Evolutionary conservation across 2,888 invertebrate genomes (phyloP).

Genomic region (Metallyticus violacea): DNA sequence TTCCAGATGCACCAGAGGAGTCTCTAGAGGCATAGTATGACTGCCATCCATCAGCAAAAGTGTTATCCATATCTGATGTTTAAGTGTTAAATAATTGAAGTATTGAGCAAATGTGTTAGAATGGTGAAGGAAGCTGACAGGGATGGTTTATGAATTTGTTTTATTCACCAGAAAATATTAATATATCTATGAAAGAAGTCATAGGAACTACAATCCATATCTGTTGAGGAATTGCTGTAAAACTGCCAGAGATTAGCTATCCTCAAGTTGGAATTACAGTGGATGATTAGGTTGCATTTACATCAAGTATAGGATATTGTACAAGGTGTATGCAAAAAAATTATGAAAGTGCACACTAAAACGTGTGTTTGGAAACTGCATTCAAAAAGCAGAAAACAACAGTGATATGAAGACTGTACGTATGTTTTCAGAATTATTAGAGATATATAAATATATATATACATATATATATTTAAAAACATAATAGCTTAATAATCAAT

Average conservation of each 20-base stretch:
- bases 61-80: conserved; percentile 11
- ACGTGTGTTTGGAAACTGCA: not conserved
- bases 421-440: not conserved
- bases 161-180: not conserved
- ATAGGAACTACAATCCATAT: not conserved
- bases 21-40: conserved; percentile 34
- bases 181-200: not conserved
- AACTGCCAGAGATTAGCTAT: not conserved
- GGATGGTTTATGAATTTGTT: not conserved
- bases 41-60: conserved; percentile 1
- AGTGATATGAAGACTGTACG: conserved; percentile 2
- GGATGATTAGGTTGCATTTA: not conserved
- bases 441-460: not conserved
- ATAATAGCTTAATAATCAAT: conserved; percentile 2
- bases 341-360: not conserved
- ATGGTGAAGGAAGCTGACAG: not conserved
- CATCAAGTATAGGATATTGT: not conserved
- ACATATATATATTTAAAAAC: not conserved
- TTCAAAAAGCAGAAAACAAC: not conserved
- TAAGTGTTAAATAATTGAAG: not conserved
- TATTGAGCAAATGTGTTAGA: not conserved
- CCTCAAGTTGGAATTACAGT: not conserved
- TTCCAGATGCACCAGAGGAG: conserved; percentile 31
- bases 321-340: not conserved
- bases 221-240: not conserved